Evolutionary conservation across 2,797 vertebrate species (phyloP).

Genomic region (Cirrhinus mrigala): DNA sequence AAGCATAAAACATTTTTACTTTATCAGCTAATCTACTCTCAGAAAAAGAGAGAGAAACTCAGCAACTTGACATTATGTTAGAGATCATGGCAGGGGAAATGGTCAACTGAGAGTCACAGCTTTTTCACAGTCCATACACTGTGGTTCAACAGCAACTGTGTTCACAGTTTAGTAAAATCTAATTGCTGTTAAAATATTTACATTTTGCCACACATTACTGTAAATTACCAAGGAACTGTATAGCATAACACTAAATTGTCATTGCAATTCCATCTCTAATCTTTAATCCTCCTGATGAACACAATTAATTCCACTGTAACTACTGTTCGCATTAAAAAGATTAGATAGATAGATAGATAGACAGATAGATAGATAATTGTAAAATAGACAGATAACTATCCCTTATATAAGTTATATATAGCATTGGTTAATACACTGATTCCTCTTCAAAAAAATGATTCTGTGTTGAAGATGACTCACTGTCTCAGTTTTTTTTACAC

Average conservation of each 20-base stretch:
- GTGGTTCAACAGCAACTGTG: background rate
- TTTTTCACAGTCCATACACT: background rate
- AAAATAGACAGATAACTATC: background rate
- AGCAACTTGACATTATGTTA: background rate
- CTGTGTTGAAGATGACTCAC: background rate
- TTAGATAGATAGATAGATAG: background rate
- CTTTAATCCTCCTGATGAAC: background rate
- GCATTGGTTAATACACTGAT: background rate
- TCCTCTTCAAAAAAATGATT: background rate
- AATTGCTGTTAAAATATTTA: background rate
- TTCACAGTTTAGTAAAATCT: background rate
- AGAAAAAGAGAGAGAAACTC: background rate
- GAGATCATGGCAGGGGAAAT: conserved; percentile 1
- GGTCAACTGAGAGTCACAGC: background rate
- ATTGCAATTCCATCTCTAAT: background rate
- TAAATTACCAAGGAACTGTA: background rate
- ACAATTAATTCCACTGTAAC: background rate
- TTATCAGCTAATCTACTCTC: background rate
- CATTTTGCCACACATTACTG: background rate
- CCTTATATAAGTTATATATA: background rate
- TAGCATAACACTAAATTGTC: background rate
- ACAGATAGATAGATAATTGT: background rate
- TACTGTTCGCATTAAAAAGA: no score
- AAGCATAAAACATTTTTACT: background rate
- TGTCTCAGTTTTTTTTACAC: background rate